phyloP scores from a whole-genome alignment of 1,140 invertebrate species.

The Augochlora pura region DNA sequence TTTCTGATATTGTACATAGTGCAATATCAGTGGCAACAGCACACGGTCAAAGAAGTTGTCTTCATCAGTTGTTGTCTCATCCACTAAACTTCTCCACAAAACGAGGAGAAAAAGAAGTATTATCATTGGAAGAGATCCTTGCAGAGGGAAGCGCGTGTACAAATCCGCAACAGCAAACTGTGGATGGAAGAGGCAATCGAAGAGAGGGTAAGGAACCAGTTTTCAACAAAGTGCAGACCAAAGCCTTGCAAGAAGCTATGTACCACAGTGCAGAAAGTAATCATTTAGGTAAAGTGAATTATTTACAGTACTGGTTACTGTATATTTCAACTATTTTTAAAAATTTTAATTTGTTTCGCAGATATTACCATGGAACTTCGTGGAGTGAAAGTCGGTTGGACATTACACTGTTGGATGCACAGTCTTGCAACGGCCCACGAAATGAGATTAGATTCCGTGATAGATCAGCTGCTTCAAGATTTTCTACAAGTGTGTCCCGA shows the following conservation, averaged over 20 bases:
- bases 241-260: slow-evolving; percentile 94
- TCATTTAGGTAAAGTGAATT: slow-evolving; percentile 85
- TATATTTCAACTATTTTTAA: not conserved
- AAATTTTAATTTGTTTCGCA: slow-evolving; percentile 67
- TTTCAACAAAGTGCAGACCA: slow-evolving; percentile 91
- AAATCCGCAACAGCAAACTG: slow-evolving; percentile 72
- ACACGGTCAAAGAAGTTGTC: slow-evolving; percentile 88
- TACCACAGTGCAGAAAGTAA: slow-evolving; percentile 95
- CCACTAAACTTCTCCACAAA: slow-evolving; percentile 84
- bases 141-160: slow-evolving; percentile 85
- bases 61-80: slow-evolving; percentile 90
- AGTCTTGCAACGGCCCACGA: slow-evolving; percentile 93
- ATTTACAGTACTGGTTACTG: not conserved
- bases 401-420: slow-evolving; percentile 94
- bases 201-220: slow-evolving; percentile 80
- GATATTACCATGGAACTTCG: slow-evolving; percentile 93
- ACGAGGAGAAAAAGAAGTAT: slow-evolving; percentile 85
- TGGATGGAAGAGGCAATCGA: slow-evolving; percentile 75
- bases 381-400: slow-evolving; percentile 92
- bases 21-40: slow-evolving; percentile 93
- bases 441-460: slow-evolving; percentile 89
- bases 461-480: slow-evolving; percentile 93
- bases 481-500: slow-evolving; percentile 92
- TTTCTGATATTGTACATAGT: slow-evolving; percentile 72
- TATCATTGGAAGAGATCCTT: slow-evolving; percentile 94